phyloP scores from a whole-genome alignment of 2,113 vertebrate genomes.

The Thamnophis sirtalis region DNA sequence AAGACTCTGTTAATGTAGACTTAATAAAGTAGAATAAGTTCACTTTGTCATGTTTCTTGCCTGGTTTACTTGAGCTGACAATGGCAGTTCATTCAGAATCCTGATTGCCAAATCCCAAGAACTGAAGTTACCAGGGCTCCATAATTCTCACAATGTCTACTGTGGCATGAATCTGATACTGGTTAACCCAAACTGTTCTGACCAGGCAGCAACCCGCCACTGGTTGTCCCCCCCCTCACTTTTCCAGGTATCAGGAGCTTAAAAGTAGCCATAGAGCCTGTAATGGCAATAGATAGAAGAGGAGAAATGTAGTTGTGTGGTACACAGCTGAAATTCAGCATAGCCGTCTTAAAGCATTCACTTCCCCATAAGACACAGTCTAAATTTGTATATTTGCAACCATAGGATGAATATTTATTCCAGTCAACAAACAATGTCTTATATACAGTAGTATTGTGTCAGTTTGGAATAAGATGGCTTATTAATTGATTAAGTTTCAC shows the following conservation, averaged over 20 bases:
- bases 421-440: background rate
- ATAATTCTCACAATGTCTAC: background rate
- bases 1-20: background rate
- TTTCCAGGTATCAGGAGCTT: background rate
- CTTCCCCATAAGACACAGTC: background rate
- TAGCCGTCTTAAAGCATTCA: background rate
- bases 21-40: background rate
- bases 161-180: background rate
- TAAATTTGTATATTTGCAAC: background rate
- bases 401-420: background rate
- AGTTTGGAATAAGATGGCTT: background rate
- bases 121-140: background rate
- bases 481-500: conserved; percentile 27
- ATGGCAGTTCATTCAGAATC: background rate
- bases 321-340: background rate
- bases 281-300: background rate
- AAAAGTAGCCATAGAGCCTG: background rate
- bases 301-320: background rate
- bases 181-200: no score
- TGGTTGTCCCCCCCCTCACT: no score
- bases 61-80: background rate
- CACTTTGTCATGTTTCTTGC: background rate
- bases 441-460: conserved; percentile 19
- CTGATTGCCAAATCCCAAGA: background rate
- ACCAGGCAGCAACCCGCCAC: no score